These are phyloP conservation scores for Ascidia mentula DNA, from an alignment of 23 tunicate genomes.

Conservation along the genomic window DNA sequence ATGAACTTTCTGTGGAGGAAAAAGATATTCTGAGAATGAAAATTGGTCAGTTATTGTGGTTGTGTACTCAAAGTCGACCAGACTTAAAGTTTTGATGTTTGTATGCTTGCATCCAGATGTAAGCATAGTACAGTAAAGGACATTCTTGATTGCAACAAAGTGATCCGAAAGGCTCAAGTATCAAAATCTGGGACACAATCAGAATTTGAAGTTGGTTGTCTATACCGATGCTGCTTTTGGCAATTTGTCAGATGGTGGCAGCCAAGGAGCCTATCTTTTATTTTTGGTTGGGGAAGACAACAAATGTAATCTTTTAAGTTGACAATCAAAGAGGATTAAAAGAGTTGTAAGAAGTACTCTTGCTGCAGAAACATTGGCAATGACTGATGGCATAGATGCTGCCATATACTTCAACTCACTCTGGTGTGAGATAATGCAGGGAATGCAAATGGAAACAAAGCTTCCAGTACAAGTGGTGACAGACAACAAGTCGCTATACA, in stretches of 20 bases:
- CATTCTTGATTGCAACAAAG: constrained; percentile 5
- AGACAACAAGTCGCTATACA: too few species aligned
- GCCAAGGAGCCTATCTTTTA: constrained; percentile 12
- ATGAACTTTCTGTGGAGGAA: neutral
- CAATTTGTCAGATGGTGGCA: constrained; percentile 10
- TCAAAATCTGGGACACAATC: neutral
- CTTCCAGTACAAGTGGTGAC: too few species aligned
- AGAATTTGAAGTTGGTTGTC: constrained; percentile 7
- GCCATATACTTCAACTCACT: too few species aligned
- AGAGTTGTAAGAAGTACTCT: constrained; percentile 22
- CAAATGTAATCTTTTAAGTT: neutral
- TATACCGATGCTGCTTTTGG: constrained; percentile 17
- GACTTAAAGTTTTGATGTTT: constrained; percentile 10
- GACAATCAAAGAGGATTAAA: constrained; percentile 15
- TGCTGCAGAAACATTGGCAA: constrained; percentile 18
- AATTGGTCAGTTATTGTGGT: constrained; percentile 30
- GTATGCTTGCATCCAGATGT: constrained; percentile 16
- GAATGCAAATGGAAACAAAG: too few species aligned
- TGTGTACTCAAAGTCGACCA: constrained; percentile 16
- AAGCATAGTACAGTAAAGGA: neutral
- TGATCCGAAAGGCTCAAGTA: neutral
- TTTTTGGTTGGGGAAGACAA: neutral
- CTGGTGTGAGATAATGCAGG: too few species aligned
- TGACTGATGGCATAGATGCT: too few species aligned
- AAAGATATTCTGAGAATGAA: neutral